Conservation (phyloP, 1,140 invertebrate genomes). For the Tetramorium alpestre region DNA sequence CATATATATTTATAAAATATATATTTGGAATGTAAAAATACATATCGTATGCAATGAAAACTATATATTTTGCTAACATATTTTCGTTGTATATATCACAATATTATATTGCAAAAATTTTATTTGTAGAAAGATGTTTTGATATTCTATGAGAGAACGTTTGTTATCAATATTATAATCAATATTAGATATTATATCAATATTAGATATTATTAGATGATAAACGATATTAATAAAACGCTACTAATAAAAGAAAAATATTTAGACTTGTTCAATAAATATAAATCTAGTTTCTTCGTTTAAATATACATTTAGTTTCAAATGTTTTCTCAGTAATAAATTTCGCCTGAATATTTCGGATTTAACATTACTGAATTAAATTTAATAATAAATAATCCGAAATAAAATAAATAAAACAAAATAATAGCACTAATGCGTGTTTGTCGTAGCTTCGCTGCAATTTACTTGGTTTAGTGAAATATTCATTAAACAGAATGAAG, state of each 20-base stretch:
- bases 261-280: neutral
- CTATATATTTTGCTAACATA: neutral
- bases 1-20: neutral
- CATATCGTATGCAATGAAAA: neutral
- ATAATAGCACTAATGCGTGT: slow-evolving; percentile 33
- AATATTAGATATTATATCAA: slow-evolving; percentile 5
- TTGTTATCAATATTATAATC: neutral
- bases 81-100: neutral
- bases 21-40: slow-evolving; percentile 4
- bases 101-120: neutral
- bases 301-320: neutral
- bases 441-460: slow-evolving; percentile 36
- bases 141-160: neutral
- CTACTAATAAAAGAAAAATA: neutral
- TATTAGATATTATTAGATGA: slow-evolving; percentile 13
- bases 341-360: neutral
- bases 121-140: neutral
- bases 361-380: slow-evolving; percentile 18
- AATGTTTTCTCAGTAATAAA: neutral
- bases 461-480: slow-evolving; percentile 38
- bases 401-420: slow-evolving; percentile 36
- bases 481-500: slow-evolving; percentile 55
- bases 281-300: neutral
- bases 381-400: neutral
- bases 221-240: neutral